Conservation (phyloP, 2,113 vertebrate genomes). For the Callochromis pleurospilus region DNA sequence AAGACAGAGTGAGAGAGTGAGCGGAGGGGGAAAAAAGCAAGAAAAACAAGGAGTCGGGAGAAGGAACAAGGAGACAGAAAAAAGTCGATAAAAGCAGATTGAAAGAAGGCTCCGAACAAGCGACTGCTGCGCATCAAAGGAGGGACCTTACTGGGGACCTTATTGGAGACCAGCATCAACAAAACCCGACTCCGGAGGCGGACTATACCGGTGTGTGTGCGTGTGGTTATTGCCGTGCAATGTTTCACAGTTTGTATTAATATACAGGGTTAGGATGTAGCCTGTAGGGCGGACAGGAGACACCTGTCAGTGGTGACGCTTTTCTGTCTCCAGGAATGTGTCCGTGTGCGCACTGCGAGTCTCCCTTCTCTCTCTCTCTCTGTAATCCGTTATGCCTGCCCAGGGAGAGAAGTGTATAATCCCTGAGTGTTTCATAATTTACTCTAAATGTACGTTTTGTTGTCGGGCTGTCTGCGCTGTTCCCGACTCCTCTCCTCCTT, state of each 20-base stretch:
- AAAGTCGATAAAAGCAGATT: conserved; percentile 48
- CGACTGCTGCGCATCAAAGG: conserved; percentile 27
- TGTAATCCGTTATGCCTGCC: conserved; percentile 26
- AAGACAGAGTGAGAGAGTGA: conserved; percentile 11
- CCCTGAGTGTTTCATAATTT: conserved; percentile 26
- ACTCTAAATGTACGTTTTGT: conserved; percentile 19
- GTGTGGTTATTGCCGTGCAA: conserved; percentile 4
- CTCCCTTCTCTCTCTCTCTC: not conserved
- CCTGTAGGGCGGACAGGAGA: conserved; percentile 37
- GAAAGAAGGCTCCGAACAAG: conserved; percentile 32
- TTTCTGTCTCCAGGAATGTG: conserved; percentile 47
- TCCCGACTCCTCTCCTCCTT: not conserved
- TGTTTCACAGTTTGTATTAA: conserved; percentile 20
- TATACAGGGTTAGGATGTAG: not conserved
- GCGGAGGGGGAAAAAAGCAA: not conserved
- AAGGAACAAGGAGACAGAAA: conserved; percentile 7
- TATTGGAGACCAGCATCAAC: conserved; percentile 19
- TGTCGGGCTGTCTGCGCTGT: not conserved
- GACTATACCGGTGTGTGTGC: conserved; percentile 60
- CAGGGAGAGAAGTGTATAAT: conserved; percentile 26
- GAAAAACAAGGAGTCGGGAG: conserved; percentile 51
- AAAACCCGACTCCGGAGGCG: conserved; percentile 45
- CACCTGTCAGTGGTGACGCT: conserved; percentile 55
- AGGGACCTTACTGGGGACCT: conserved; percentile 28
- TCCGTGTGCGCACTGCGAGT: conserved; percentile 14